phyloP scores from a whole-genome alignment of 2,888 invertebrate species.

The Anthrax anthrax region DNA sequence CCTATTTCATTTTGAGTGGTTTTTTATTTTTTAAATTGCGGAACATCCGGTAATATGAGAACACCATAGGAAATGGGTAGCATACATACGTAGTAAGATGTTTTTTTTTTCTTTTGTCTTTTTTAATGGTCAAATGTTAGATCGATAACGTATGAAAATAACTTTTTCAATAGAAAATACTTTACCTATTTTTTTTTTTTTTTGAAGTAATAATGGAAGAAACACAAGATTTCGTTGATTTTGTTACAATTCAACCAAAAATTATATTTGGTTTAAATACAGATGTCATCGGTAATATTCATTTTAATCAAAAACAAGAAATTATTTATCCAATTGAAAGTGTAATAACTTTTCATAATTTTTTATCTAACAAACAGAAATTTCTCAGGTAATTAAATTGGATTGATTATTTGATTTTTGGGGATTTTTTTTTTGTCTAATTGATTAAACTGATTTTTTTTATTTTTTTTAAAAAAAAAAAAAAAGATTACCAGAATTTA shows the following conservation, averaged over 20 bases:
- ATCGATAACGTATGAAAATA: too few species aligned
- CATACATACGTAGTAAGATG: too few species aligned
- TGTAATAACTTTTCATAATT: slow-evolving; percentile 60
- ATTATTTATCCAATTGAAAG: slow-evolving; percentile 69
- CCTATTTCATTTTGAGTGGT: too few species aligned
- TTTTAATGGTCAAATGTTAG: too few species aligned
- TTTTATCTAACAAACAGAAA: slow-evolving; percentile 53
- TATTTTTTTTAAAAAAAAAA: neutral
- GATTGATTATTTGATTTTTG: too few species aligned
- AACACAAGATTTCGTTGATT: slow-evolving; percentile 6
- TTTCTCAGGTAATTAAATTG: slow-evolving; percentile 43
- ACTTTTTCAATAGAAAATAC: too few species aligned
- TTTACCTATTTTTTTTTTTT: too few species aligned
- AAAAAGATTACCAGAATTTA: slow-evolving; percentile 26
- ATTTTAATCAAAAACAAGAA: slow-evolving; percentile 58
- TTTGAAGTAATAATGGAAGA: slow-evolving; percentile 13
- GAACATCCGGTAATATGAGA: too few species aligned
- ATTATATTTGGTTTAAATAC: slow-evolving; percentile 30
- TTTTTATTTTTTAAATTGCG: too few species aligned
- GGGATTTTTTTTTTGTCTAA: too few species aligned
- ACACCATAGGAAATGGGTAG: too few species aligned
- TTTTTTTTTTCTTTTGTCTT: too few species aligned
- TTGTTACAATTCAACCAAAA: slow-evolving; percentile 27
- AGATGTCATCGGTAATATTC: slow-evolving; percentile 49
- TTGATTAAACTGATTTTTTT: neutral